Percentiles rank a stretch among this genome's conserved stretches.
Conservation (phyloP, 2,113 vertebrate genomes). For the Prietella phreatophila region DNA sequence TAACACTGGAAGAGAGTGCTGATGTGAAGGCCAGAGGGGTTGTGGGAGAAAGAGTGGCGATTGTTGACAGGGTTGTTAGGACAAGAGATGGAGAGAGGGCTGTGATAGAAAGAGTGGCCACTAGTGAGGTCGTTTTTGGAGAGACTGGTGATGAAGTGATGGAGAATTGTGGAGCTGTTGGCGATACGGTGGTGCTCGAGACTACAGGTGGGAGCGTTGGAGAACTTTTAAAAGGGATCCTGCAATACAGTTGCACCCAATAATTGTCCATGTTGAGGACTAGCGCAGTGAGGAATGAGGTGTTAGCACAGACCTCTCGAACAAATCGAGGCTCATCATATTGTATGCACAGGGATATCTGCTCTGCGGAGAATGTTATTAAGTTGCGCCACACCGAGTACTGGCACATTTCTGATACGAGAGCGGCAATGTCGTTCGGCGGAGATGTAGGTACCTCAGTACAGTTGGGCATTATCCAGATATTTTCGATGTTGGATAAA, state of each 20-base stretch:
- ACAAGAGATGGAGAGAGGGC: constrained; percentile 12
- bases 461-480: constrained; percentile 66
- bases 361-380: constrained; percentile 42
- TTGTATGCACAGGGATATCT: constrained; percentile 65
- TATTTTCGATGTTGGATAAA: constrained; percentile 63
- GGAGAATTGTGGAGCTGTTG: neutral
- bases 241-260: constrained; percentile 70
- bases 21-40: neutral
- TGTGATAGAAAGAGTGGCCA: neutral
- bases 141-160: neutral
- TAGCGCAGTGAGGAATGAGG: constrained; percentile 61
- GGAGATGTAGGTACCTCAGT: constrained; percentile 18
- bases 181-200: neutral
- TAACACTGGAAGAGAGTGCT: neutral
- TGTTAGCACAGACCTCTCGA: constrained; percentile 64
- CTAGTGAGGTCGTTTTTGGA: neutral
- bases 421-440: neutral
- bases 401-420: constrained; percentile 54
- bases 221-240: constrained; percentile 23
- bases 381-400: constrained; percentile 68
- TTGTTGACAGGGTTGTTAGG: neutral
- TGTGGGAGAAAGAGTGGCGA: neutral
- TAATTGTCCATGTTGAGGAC: constrained; percentile 46
- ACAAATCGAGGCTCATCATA: constrained; percentile 64
- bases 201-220: neutral